Evolutionary conservation across 2,888 invertebrate genomes (phyloP), one percentile per base, ranked within the genome.

Genomic region (Laspeyria flexula): DNA sequence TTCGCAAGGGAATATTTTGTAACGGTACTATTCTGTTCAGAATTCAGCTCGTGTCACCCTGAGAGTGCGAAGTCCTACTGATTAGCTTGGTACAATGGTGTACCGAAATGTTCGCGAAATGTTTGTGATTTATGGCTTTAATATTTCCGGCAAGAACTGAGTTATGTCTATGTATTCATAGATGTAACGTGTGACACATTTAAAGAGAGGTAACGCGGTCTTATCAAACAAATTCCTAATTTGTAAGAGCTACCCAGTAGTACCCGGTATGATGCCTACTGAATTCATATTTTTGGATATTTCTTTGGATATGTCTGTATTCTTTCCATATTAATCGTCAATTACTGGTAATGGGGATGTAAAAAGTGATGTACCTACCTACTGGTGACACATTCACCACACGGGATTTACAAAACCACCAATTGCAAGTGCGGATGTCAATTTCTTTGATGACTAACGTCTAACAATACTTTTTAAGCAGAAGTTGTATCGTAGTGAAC

Each of bases 1-100:
- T 27, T 29, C 21, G 27, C 33, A 40, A 43, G 37, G 47, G 45
- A 49, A 56, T 54, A 53, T 47, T 27, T 39, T 12, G 21, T 62
- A 60, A 62, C 65, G 50, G 71, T 52, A 41, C 33, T 21, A 16
- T 21, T 12, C 4, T 43, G 12, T 11, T 50, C 11, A 23, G 27
- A 29, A 50, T 50, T 43, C 43, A 13, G n/a, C 4, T 12, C 43
- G 38, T 34, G 43, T 12, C 30, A 21, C 13, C 15, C 7, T n/a
- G 27, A 4, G 13, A 29, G 34, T 47, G 34, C 13, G 10, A 34
- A 21, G 33, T 30, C 16, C 34, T 18, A 16, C 1, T 12, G 15
- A 33, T 33, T 13, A 33, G 15, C 1, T 15, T 11, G 12, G 12
- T 12, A 33, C 33, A 33, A 33, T 30, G 30, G 30, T 11, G 1